Evolutionary conservation across 2,888 invertebrate species (phyloP), one percentile per base, ranked within the genome.

Genomic region (Chrysolina oricalcia): DNA sequence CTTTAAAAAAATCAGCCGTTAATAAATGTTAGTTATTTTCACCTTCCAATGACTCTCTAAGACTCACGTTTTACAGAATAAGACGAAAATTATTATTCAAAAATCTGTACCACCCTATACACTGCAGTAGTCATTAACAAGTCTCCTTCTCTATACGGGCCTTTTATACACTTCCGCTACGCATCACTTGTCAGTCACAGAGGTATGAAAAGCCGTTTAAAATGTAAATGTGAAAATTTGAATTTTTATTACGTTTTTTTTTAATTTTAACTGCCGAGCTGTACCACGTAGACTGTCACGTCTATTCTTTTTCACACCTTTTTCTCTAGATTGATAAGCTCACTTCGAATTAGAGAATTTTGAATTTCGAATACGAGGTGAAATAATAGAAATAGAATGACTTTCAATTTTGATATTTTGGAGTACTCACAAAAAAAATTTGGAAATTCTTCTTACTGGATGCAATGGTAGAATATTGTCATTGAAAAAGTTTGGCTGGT

Each of bases 161-260:
- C 59, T 59, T 59, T 59, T 27, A 59, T 59, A 27, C 59, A 75
- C 70, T 70, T 70, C 53, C 62, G 72, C 66, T 66, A 70, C 56
- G 76, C 73, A 56, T 53, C 65, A 70, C 66, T 75, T 56, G 72
- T 70, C 72, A 68, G 70, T 48, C 73, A 67, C 73, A 70, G 70
- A 72, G 53, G 67, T 73, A 76, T 76, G 87, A 86, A 86, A 87
- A 87, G 85, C 86, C 87, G 87, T 87, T 88, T 87, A 88, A 88
- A 87, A 87, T 88, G 87, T 85, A 88, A 88, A 88, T 88, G 81
- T 80, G 72, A 79, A 85, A 87, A 88, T 88, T 88, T 87, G 87
- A 88, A 88, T 88, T 88, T 87, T 87, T 87, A 88, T 87, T 87
- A 84, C 84, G 79, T 77, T 76, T 75, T 35, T 76, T 78, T 78